Conservation (phyloP, 1,140 invertebrate species). For the Protaetia brevitarsis region DNA sequence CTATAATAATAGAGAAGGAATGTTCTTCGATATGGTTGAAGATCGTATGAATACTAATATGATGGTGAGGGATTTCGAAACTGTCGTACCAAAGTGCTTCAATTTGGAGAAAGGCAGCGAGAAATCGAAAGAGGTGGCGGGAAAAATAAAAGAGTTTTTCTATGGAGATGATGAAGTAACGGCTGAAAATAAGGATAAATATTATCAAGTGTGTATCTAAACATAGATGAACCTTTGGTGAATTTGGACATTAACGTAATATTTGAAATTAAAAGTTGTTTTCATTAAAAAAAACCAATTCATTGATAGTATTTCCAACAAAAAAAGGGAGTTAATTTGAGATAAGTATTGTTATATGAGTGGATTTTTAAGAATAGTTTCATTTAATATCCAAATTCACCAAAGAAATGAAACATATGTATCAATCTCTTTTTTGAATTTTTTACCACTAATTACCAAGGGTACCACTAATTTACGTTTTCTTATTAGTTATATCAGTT, state of each 20-base stretch:
- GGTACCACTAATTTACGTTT: too few relatives aligned
- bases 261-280: neutral
- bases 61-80: slow-evolving; percentile 50
- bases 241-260: neutral
- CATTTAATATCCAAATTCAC: too few relatives aligned
- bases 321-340: too few relatives aligned
- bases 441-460: too few relatives aligned
- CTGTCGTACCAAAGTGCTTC: slow-evolving; percentile 50
- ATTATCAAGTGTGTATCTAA: slow-evolving; percentile 38
- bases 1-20: neutral
- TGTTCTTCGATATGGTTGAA: slow-evolving; percentile 5
- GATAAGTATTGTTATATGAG: too few relatives aligned
- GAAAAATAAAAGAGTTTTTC: slow-evolving; percentile 54
- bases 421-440: too few relatives aligned
- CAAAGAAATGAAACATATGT: too few relatives aligned
- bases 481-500: too few relatives aligned
- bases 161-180: slow-evolving; percentile 50
- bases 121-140: slow-evolving; percentile 47
- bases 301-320: too few relatives aligned
- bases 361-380: too few relatives aligned
- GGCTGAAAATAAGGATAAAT: slow-evolving; percentile 43
- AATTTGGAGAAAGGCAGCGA: slow-evolving; percentile 49
- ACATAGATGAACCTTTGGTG: too few relatives aligned
- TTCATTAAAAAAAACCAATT: too few relatives aligned
- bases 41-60: neutral